Conservation (phyloP, 2,888 invertebrate species). For the Smittia aterrima region DNA sequence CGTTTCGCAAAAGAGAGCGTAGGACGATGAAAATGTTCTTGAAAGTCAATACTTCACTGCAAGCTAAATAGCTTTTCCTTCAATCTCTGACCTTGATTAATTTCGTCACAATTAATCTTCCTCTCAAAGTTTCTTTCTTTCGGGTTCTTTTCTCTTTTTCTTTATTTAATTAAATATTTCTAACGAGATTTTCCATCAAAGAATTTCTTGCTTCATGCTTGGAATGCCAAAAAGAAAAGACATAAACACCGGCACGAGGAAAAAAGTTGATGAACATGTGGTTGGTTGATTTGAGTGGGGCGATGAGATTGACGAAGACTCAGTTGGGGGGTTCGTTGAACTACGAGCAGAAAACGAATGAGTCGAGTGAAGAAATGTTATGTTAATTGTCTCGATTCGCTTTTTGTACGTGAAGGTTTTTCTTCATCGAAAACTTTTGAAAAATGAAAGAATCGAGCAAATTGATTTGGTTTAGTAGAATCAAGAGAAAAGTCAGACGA, state of each 20-base stretch:
- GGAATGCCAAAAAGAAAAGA: background rate
- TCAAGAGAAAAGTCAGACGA: no score
- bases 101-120: background rate
- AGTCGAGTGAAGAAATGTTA: background rate
- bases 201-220: background rate
- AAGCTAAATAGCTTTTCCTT: no score
- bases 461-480: no score
- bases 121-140: background rate
- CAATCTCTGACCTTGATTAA: background rate
- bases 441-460: no score
- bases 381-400: background rate
- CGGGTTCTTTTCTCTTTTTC: background rate
- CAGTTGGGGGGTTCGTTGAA: background rate
- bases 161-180: background rate
- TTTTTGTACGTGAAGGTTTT: background rate
- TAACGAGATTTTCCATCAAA: background rate
- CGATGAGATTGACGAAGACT: background rate
- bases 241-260: background rate
- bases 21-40: no score
- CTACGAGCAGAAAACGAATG: background rate
- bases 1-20: no score
- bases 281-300: background rate
- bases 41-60: no score
- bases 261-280: background rate
- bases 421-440: no score